These are phyloP conservation scores for Dorcus hopei DNA, from an alignment of 2,888 invertebrate genomes.

Conservation along the genomic window DNA sequence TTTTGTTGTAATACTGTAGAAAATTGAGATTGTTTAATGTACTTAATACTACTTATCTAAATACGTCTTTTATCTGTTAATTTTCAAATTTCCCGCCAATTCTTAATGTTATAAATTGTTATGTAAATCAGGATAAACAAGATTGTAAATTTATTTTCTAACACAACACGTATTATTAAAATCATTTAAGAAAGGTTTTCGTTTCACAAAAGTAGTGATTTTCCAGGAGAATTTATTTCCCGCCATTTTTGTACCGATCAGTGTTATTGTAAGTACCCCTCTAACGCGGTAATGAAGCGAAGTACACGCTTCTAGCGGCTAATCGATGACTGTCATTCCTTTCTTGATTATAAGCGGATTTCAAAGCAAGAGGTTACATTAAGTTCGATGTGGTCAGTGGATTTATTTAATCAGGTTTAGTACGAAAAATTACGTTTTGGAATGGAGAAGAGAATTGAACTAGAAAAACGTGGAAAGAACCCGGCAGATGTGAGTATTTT, in stretches of 20 bases:
- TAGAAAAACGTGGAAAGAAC: slow-evolving; percentile 89
- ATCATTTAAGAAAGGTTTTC: too few relatives aligned
- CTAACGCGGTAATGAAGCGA: slow-evolving; percentile 40
- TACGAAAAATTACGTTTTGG: slow-evolving; percentile 20
- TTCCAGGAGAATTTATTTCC: slow-evolving; percentile 5
- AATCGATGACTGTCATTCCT: slow-evolving; percentile 26
- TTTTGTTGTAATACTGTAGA: too few relatives aligned
- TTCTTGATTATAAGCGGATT: slow-evolving; percentile 25
- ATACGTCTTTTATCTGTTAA: too few relatives aligned
- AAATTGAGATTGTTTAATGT: too few relatives aligned
- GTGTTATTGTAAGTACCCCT: slow-evolving; percentile 47
- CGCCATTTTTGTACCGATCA: slow-evolving; percentile 14
- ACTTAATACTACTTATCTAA: too few relatives aligned
- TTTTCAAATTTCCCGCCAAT: too few relatives aligned
- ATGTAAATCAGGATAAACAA: too few relatives aligned
- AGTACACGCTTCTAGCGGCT: slow-evolving; percentile 24
- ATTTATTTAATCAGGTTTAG: slow-evolving; percentile 7
- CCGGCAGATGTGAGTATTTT: slow-evolving; percentile 77
- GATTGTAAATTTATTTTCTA: too few relatives aligned
- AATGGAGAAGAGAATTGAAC: slow-evolving; percentile 94
- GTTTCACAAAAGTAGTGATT: too few relatives aligned
- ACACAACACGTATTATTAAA: too few relatives aligned
- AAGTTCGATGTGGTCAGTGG: slow-evolving; percentile 21
- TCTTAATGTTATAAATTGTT: too few relatives aligned
- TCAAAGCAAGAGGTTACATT: slow-evolving; percentile 36